phyloP scores from a whole-genome alignment of 2,888 invertebrate species.

The Phengaris alcon region DNA sequence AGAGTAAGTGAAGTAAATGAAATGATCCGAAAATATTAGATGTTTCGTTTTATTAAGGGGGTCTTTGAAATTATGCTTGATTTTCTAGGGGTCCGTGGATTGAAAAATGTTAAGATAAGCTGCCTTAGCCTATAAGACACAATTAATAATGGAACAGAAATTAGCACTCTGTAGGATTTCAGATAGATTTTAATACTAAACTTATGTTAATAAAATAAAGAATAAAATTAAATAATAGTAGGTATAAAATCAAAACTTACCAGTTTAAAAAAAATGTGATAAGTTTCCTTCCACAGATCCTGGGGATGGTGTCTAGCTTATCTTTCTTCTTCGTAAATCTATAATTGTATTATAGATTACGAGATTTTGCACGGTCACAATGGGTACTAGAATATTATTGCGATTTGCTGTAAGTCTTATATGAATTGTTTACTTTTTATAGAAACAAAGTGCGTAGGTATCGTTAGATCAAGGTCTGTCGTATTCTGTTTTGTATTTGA shows the following conservation, averaged over 20 bases:
- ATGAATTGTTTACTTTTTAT: not conserved
- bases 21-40: too few species aligned
- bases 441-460: constrained; percentile 4
- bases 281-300: not conserved
- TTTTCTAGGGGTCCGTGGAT: too few species aligned
- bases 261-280: not conserved
- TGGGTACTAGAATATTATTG: not conserved
- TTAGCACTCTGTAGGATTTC: too few species aligned
- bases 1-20: too few species aligned
- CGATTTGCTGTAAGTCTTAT: not conserved
- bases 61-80: too few species aligned
- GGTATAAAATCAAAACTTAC: not conserved
- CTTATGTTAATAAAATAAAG: not conserved
- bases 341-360: constrained; percentile 6
- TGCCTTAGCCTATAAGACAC: too few species aligned
- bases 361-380: constrained; percentile 10
- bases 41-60: too few species aligned
- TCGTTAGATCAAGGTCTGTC: not conserved
- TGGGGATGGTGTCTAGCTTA: not conserved
- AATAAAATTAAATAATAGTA: not conserved
- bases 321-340: not conserved
- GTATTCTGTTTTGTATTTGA: not conserved
- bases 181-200: not conserved
- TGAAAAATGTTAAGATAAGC: too few species aligned
- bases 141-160: too few species aligned